Evolutionary conservation across 2,113 vertebrate species (phyloP), one percentile per base, ranked within the genome.

Genomic region (Lophura nycthemera): DNA sequence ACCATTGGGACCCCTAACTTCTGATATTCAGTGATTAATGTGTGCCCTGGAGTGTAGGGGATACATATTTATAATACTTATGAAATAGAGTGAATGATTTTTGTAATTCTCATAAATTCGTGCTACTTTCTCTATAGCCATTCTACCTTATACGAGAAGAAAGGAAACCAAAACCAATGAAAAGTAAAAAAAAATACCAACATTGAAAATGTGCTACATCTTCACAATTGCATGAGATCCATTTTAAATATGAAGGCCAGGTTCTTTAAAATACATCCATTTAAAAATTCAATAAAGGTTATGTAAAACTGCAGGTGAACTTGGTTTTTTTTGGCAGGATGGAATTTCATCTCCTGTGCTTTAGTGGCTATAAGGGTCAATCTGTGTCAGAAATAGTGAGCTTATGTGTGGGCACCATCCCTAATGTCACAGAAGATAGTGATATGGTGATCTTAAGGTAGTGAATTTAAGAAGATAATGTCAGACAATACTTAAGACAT

Each of bases 401-500:
- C 7, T 50, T 32, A 29, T 61, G 20, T 38, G 8, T 13, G 1
- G 89, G 8, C 20, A 54, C 10, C 7, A 43, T 10, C 19, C 16
- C 0, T 0, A 76, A 43, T 8, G 7, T 8, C 59, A 16, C 20
- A 48, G 7, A 40, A 73, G 75, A 5, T 13, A 66, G 2, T 18
- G 20, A 20, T 34, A 40, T 45, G 8, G 27, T 81, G 52, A 72
- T 81, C 40, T 19, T 60, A 20, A 95, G 71, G 25, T 29, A 19
- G 19, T 29, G 65, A 74, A 10, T 12, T 64, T 89, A 48, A 63
- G 72, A 81, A 50, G 47, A 45, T 25, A 63, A 9, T 64, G 70
- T 25, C 7, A 67, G 47, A 32, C 29, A 5, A 45, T 21, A 40
- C 0, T 0, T 13, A 72, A 71, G 17, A 15, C 0, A 0, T 22